These are phyloP conservation scores for Odontophorus gujanensis DNA, from an alignment of 2,113 vertebrate genomes.

Conservation along the genomic window DNA sequence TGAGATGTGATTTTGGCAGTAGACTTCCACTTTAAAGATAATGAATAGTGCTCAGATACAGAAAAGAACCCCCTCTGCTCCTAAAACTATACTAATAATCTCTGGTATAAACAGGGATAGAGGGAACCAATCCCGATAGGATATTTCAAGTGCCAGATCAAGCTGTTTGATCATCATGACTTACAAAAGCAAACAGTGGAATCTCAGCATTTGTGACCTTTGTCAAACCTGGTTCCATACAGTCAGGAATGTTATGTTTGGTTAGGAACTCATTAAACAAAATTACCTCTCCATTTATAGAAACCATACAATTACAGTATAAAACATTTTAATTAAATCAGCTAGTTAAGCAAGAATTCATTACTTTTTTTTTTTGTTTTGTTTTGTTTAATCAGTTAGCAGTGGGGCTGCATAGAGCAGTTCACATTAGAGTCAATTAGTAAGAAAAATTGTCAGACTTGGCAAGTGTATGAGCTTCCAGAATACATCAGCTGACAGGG, in stretches of 20 bases:
- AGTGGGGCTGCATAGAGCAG: constrained; percentile 24
- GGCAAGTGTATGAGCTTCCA: constrained; percentile 18
- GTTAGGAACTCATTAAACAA: constrained; percentile 68
- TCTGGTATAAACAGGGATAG: constrained; percentile 39
- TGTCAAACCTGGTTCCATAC: constrained; percentile 60
- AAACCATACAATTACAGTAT: constrained; percentile 65
- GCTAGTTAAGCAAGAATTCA: constrained; percentile 70
- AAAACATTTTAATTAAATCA: constrained; percentile 77
- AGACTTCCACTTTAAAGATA: constrained; percentile 49
- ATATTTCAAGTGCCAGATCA: constrained; percentile 65
- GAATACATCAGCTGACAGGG: constrained; percentile 25
- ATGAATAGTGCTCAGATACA: constrained; percentile 5
- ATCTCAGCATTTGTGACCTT: constrained; percentile 61
- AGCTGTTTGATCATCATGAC: constrained; percentile 65
- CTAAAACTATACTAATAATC: constrained; percentile 25
- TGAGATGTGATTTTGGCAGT: constrained; percentile 25
- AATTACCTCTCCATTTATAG: constrained; percentile 71
- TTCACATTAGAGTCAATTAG: constrained; percentile 66
- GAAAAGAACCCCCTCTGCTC: constrained; percentile 11
- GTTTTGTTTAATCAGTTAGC: neutral
- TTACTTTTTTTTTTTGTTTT: constrained; percentile 17
- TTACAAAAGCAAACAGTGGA: constrained; percentile 66
- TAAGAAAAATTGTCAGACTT: constrained; percentile 67
- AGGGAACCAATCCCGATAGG: constrained; percentile 40
- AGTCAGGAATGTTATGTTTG: constrained; percentile 61